Conservation (phyloP, 2,888 invertebrate genomes). For the Napeogenes inachia region DNA sequence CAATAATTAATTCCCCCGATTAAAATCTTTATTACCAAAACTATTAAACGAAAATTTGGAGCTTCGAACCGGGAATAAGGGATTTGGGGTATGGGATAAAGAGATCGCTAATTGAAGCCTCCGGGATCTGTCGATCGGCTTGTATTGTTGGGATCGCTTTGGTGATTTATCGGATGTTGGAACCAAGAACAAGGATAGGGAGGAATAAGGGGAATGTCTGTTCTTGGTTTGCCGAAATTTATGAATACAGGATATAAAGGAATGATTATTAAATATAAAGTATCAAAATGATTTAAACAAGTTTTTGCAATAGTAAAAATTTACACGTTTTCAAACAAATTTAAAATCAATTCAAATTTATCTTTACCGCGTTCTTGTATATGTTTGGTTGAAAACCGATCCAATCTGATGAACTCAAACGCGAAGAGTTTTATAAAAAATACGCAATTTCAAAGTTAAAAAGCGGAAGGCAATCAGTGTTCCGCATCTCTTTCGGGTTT, state of each 20-base stretch:
- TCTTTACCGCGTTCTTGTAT: not conserved
- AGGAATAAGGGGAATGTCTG: not conserved
- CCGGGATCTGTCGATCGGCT: conserved; percentile 4
- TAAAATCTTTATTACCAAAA: too few relatives aligned
- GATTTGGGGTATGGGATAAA: not conserved
- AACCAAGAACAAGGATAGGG: not conserved
- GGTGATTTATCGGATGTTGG: not conserved
- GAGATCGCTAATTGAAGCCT: not conserved
- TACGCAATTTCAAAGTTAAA: not conserved
- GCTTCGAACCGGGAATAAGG: not conserved
- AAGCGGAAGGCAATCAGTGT: conserved; percentile 10
- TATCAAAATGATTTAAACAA: not conserved
- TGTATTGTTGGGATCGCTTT: conserved; percentile 2
- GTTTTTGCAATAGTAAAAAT: too few relatives aligned
- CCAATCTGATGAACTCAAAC: not conserved
- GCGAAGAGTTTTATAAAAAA: not conserved
- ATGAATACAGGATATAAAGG: too few relatives aligned
- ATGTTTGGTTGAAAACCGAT: not conserved
- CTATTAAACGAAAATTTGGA: not conserved
- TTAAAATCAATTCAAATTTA: not conserved
- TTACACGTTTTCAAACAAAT: too few relatives aligned
- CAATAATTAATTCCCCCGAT: too few relatives aligned
- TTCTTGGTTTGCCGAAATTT: too few relatives aligned
- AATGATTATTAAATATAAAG: not conserved
- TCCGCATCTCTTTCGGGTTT: not conserved